These are phyloP conservation scores for Oreocharis arfaki DNA, from an alignment of 2,113 vertebrate species.

Conservation along the genomic window DNA sequence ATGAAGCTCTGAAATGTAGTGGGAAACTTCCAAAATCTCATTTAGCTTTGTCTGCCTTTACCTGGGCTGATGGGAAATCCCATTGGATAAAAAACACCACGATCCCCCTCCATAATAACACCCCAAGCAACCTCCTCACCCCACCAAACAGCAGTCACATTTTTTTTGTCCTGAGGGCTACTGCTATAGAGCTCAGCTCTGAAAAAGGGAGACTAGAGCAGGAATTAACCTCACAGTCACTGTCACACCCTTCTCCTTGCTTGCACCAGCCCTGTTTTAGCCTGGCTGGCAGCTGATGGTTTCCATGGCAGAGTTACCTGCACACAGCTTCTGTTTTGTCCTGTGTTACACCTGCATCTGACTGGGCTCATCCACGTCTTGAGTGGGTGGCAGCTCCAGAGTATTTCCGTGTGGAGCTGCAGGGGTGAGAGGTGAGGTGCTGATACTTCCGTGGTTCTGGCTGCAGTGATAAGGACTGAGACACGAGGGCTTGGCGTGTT, in stretches of 20 bases:
- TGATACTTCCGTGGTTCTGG: not conserved
- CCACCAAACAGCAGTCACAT: no score
- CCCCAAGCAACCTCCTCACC: not conserved
- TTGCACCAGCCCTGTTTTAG: not conserved
- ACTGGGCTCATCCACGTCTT: not conserved
- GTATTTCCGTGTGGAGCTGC: not conserved
- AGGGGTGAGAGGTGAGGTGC: not conserved
- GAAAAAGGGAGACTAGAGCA: not conserved
- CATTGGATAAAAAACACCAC: not conserved
- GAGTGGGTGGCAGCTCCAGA: not conserved
- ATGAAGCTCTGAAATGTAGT: not conserved
- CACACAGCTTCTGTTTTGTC: not conserved
- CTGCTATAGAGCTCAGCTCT: not conserved
- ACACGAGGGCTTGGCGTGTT: accelerated
- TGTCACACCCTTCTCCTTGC: accelerated
- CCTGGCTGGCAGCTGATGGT: not conserved
- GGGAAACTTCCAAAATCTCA: not conserved
- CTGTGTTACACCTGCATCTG: not conserved
- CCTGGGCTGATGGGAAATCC: not conserved
- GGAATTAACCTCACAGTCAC: not conserved
- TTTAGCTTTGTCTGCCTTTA: not conserved
- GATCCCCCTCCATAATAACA: not conserved
- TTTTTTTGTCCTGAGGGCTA: not conserved
- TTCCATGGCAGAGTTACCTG: not conserved
- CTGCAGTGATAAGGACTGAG: not conserved